Base-by-base conservation (phyloP, 1,140 invertebrate species). In the Metopolophium dirhodum region DNA sequence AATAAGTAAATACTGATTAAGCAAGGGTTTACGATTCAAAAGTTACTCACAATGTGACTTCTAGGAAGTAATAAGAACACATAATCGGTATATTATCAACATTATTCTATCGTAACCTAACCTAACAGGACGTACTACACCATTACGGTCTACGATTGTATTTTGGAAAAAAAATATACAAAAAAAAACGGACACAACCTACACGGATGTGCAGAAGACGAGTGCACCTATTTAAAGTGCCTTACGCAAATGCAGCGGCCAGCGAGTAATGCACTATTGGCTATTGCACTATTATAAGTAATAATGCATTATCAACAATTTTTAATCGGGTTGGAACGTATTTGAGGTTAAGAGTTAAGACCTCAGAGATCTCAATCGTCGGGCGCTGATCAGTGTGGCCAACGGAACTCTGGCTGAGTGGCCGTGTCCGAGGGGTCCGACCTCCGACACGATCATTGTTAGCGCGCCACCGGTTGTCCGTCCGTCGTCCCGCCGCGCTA, bases 21-120 rank as follows among this genome's bases (percentile, higher is more conserved):
- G 30, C 30, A 26, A 77, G 4, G 1, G 61, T 18, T 8, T n/a
- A 35, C 14, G n/a, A 35, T 11, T 35, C 3, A 47, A 23, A n/a
- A 41, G 51, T 45, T 35, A 93, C 91, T 86, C 35, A 93, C 91
- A 93, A 57, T 23, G 82, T 85, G 82, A 93, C 82, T 51, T 93
- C 91, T 93, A 93, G 23, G 35, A 93, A 93, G 26, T 93, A 93
- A 57, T 93, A 93, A 30, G 91, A 93, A 57, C 91, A 93, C 91
- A 93, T 93, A 41, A 37, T 93, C 23, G 91, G 23, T 51, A 41
- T 51, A 30, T 61, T 61, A 9, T 83, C 77, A 83, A 51, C 77
- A 83, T 93, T 45, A 49, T 83, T 77, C 26, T 47, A 37, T 14
- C 1, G 23, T 4, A 57, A 37, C 20, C 35, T 88, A n/a, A 49